phyloP scores from a whole-genome alignment of 2,888 invertebrate species.

The Caradrina clavipalpis region DNA sequence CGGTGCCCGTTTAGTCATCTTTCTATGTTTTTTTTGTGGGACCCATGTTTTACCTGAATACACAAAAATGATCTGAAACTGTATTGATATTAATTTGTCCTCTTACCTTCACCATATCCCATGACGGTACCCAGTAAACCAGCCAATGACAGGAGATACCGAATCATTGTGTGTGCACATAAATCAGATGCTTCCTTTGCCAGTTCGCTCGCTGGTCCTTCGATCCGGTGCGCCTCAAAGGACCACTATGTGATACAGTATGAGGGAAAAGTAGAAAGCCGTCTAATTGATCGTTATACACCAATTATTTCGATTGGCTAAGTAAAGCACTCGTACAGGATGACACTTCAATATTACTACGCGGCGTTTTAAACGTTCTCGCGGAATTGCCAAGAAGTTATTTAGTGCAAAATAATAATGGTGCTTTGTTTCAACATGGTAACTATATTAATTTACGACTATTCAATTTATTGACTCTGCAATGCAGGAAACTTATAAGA shows the following conservation, averaged over 20 bases:
- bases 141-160: conserved; percentile 20
- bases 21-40: no score
- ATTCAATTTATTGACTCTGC: no score
- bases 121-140: conserved; percentile 25
- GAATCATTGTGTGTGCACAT: conserved; percentile 35
- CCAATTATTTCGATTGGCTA: conserved; percentile 69
- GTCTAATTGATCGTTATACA: conserved; percentile 60
- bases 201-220: conserved; percentile 17
- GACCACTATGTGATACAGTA: conserved; percentile 22
- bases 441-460: no score
- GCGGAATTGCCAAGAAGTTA: no score
- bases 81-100: background rate
- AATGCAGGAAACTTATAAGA: no score
- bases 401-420: no score
- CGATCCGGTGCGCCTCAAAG: conserved; percentile 25
- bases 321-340: conserved; percentile 46
- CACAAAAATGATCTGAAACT: background rate
- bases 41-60: background rate
- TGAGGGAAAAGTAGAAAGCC: conserved; percentile 12
- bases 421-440: no score
- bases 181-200: background rate
- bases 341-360: conserved; percentile 17
- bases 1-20: no score
- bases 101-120: conserved; percentile 45
- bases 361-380: no score